Conservation (phyloP, 2,888 invertebrate species). For the Drosophila tanythrix region DNA sequence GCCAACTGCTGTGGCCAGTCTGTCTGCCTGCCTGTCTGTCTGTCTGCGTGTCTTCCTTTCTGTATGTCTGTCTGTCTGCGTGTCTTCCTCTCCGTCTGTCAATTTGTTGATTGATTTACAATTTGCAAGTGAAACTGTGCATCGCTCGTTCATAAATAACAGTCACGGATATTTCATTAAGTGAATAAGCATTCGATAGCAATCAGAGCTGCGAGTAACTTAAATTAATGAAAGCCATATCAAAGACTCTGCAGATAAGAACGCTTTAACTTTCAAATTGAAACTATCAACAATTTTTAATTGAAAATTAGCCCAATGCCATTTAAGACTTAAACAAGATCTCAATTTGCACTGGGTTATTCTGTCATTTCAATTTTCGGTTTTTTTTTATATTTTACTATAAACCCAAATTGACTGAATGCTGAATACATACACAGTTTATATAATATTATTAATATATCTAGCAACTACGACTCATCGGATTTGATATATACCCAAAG, state of each 20-base stretch:
- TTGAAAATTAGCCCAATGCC: not conserved
- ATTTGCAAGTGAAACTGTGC: constrained; percentile 34
- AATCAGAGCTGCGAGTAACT: constrained; percentile 12
- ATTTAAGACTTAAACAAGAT: not conserved
- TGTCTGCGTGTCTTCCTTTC: not conserved
- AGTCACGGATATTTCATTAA: constrained; percentile 31
- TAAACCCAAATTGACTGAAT: too few species aligned
- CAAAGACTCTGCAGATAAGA: not conserved
- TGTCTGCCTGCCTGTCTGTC: not conserved
- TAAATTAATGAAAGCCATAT: not conserved
- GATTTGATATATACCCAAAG: not conserved
- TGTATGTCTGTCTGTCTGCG: not conserved
- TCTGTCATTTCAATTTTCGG: not conserved
- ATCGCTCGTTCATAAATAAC: constrained; percentile 47
- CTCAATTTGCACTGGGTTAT: not conserved
- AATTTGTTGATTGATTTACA: constrained; percentile 67
- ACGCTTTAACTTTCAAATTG: not conserved
- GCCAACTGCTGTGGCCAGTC: constrained; percentile 3
- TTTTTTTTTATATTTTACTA: too few species aligned
- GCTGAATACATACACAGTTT: too few species aligned
- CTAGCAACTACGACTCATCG: not conserved
- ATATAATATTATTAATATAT: not conserved
- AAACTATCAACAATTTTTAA: not conserved
- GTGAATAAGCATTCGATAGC: constrained; percentile 20
- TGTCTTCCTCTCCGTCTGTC: constrained; percentile 6